These are phyloP conservation scores for Acanthiza pusilla DNA, from an alignment of 2,797 vertebrate genomes.

Conservation along the genomic window DNA sequence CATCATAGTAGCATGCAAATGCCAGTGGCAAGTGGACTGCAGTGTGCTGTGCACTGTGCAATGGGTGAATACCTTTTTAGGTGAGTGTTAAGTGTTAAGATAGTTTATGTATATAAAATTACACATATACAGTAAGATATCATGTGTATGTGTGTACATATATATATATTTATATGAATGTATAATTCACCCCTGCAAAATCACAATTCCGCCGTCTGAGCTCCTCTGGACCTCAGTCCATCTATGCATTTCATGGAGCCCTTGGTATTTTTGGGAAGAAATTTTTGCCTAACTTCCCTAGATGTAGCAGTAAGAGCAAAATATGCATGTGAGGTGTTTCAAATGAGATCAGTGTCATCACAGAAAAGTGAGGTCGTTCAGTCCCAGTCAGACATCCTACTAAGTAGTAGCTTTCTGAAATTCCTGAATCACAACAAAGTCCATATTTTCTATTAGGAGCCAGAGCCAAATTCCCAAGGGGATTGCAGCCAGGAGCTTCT, in stretches of 20 bases:
- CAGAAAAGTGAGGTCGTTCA: neutral
- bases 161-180: rapidly evolving
- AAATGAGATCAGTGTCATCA: neutral
- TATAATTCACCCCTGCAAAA: neutral
- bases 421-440: neutral
- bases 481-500: constrained; percentile 17
- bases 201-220: neutral
- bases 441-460: constrained; percentile 7
- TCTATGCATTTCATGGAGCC: neutral
- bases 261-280: neutral
- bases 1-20: neutral
- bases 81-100: neutral
- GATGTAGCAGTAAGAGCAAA: neutral
- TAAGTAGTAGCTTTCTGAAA: neutral
- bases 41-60: neutral
- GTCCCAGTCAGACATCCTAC: neutral
- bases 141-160: too few relatives aligned
- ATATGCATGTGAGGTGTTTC: rapidly evolving
- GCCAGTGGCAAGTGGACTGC: neutral
- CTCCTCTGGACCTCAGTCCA: neutral
- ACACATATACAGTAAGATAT: neutral
- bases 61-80: neutral
- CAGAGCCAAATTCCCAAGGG: constrained; percentile 7
- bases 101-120: neutral
- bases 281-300: neutral